A percentile compares a stretch with the other conserved stretches of the same genome.
Evolutionary conservation across 2,113 vertebrate genomes (phyloP).

Genomic region (Capreolus pygargus): DNA sequence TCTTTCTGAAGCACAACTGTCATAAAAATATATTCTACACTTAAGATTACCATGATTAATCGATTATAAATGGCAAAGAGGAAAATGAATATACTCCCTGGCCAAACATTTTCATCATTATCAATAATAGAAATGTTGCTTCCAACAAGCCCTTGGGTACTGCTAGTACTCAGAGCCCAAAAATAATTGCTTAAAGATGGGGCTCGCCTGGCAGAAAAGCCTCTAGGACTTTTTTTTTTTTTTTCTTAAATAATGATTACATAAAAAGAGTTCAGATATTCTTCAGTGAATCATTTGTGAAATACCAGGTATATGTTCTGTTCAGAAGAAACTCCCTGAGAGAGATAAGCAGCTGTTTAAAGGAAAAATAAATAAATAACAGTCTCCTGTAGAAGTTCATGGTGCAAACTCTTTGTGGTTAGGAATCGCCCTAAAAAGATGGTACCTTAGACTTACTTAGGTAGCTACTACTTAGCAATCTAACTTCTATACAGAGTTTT

Average conservation of each 20-base stretch:
- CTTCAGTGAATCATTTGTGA: slow-evolving; percentile 37
- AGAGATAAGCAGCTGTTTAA: not conserved
- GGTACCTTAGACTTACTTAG: not conserved
- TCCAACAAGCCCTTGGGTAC: slow-evolving; percentile 44
- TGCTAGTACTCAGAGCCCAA: slow-evolving; percentile 12
- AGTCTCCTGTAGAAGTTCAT: not conserved
- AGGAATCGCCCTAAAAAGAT: not conserved
- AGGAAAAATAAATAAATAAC: not conserved
- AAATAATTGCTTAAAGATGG: slow-evolving; percentile 53
- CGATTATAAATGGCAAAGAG: slow-evolving; percentile 48
- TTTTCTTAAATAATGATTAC: slow-evolving; percentile 47
- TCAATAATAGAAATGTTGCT: slow-evolving; percentile 67
- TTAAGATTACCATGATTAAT: slow-evolving; percentile 38
- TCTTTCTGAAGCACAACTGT: slow-evolving; percentile 36
- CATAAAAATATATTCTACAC: slow-evolving; percentile 56
- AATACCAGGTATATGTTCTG: not conserved
- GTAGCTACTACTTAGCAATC: not conserved
- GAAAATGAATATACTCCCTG: slow-evolving; percentile 60
- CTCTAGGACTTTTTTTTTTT: not conserved
- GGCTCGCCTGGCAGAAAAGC: not conserved
- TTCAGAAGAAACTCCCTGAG: slow-evolving; percentile 27
- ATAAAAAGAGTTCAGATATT: slow-evolving; percentile 55
- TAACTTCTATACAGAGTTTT: not conserved
- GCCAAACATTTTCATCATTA: slow-evolving; percentile 63
- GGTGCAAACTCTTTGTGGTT: not conserved